Percentiles rank a stretch among this genome's conserved stretches.
These are phyloP conservation scores for Neoaliturus tenellus DNA, from an alignment of 2,888 invertebrate genomes.

Conservation along the genomic window DNA sequence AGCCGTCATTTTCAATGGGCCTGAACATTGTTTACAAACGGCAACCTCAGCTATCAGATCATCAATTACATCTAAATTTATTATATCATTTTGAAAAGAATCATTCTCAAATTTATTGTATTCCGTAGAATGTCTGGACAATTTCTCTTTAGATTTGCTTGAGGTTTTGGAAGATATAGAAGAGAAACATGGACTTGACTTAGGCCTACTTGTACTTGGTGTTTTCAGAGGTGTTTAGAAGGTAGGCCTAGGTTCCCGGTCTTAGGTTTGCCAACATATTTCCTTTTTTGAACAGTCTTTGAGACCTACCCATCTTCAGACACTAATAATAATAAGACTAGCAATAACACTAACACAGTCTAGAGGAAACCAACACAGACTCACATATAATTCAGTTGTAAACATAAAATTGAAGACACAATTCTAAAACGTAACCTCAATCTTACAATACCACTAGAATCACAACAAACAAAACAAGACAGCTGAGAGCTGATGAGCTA, in stretches of 20 bases:
- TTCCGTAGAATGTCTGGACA: background rate
- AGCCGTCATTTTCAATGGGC: conserved; percentile 4
- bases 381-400: background rate
- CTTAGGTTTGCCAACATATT: too few species aligned
- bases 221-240: background rate
- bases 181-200: background rate
- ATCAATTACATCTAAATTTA: conserved; percentile 1
- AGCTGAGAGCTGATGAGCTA: background rate
- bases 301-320: background rate
- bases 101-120: background rate
- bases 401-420: too few species aligned
- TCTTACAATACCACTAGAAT: background rate
- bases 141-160: background rate
- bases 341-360: background rate
- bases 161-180: background rate
- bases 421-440: too few species aligned
- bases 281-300: background rate
- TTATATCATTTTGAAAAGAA: conserved; percentile 16
- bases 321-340: too few species aligned
- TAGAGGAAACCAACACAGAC: too few species aligned
- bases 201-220: background rate
- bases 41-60: conserved; percentile 1
- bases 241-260: background rate
- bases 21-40: conserved; percentile 4
- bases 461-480: background rate